Evolutionary conservation across 2,888 invertebrate species (phyloP).

Genomic region (Protodeltote pygarga): DNA sequence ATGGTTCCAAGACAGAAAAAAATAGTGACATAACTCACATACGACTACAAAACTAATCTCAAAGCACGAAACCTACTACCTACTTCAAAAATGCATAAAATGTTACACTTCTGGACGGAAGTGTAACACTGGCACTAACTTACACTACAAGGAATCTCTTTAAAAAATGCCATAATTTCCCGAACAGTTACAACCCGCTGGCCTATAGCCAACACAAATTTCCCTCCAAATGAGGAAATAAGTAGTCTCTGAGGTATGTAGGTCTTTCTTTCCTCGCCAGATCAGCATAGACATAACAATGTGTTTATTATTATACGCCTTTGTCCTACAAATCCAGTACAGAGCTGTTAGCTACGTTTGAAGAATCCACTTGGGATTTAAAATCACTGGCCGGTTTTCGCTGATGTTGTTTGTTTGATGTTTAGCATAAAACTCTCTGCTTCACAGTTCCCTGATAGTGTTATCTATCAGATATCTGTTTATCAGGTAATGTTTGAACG

Average conservation of each 20-base stretch:
- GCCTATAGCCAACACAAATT: conserved; percentile 30
- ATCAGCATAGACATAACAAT: conserved; percentile 14
- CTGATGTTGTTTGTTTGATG: neutral
- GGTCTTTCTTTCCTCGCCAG: conserved; percentile 25
- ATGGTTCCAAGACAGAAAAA: no score
- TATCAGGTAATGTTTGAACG: no score
- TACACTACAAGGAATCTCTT: conserved; percentile 23
- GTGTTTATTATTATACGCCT: conserved; percentile 16
- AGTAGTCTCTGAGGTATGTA: conserved; percentile 17
- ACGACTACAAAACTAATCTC: no score
- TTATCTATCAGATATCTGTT: no score
- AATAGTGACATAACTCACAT: no score
- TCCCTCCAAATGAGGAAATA: conserved; percentile 24
- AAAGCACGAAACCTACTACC: no score
- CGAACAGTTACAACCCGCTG: conserved; percentile 33
- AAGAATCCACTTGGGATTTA: conserved; percentile 3
- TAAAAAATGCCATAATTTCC: conserved; percentile 36
- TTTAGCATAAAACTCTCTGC: neutral
- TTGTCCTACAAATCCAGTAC: conserved; percentile 12
- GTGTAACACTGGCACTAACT: no score
- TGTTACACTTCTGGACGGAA: no score
- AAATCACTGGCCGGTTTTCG: neutral
- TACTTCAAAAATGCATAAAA: no score
- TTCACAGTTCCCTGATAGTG: no score
- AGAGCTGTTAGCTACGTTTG: conserved; percentile 10